A percentile compares a stretch with the other conserved stretches of the same genome.
Evolutionary conservation across 2,888 invertebrate species (phyloP).

Genomic region (Thyatira batis): DNA sequence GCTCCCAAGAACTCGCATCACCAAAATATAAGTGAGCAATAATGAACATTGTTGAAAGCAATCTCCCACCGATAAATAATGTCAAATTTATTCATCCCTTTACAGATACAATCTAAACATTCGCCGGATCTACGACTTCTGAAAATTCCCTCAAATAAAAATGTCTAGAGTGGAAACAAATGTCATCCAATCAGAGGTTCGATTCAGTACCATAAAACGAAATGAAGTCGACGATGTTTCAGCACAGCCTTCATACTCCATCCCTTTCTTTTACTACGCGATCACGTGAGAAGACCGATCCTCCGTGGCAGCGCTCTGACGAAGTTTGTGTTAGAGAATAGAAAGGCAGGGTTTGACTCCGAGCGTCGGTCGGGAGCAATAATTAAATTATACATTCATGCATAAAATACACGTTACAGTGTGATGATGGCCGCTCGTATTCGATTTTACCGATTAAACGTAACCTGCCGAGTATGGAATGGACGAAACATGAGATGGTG

Average conservation of each 20-base stretch:
- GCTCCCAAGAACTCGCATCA: neutral
- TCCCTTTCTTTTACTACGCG: too few relatives aligned
- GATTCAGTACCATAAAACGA: too few relatives aligned
- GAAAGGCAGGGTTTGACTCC: neutral
- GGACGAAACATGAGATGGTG: neutral
- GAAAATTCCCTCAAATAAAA: neutral
- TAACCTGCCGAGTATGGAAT: neutral
- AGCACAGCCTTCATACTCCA: too few relatives aligned
- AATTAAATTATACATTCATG: constrained; percentile 66
- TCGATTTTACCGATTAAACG: constrained; percentile 24
- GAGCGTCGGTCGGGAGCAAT: constrained; percentile 31
- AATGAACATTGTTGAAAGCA: neutral
- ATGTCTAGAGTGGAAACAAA: constrained; percentile 27
- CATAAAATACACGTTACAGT: constrained; percentile 54
- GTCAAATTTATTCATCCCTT: constrained; percentile 1
- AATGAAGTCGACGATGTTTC: too few relatives aligned
- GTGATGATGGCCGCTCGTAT: constrained; percentile 9
- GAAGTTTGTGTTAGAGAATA: too few relatives aligned
- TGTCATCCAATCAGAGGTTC: constrained; percentile 38
- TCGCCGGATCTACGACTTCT: neutral
- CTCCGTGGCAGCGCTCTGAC: too few relatives aligned
- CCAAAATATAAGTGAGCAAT: neutral
- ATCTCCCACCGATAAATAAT: neutral
- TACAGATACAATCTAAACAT: constrained; percentile 2
- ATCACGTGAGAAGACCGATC: too few relatives aligned